Evolutionary conservation across 2,888 invertebrate genomes (phyloP).

Genomic region (Ectemnius lituratus): DNA sequence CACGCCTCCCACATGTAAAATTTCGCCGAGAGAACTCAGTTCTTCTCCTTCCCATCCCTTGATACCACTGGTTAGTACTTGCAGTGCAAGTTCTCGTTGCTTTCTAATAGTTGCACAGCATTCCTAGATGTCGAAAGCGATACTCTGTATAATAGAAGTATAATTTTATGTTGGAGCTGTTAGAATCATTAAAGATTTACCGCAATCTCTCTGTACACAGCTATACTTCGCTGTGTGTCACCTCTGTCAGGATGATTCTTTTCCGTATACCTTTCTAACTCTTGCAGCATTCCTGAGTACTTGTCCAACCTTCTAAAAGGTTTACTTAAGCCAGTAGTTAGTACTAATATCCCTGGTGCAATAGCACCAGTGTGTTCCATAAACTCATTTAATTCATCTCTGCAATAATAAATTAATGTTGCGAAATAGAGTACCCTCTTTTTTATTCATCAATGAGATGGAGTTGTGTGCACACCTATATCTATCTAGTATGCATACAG

Average conservation of each 20-base stretch:
- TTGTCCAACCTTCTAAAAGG: constrained; percentile 97
- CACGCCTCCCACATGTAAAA: constrained; percentile 95
- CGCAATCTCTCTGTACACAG: constrained; percentile 96
- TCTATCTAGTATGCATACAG: constrained; percentile 95
- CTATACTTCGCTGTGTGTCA: constrained; percentile 96
- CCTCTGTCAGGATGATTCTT: constrained; percentile 97
- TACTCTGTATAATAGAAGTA: constrained; percentile 1
- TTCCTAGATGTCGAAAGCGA: constrained; percentile 80
- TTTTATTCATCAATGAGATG: too few species aligned
- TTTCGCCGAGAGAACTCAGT: constrained; percentile 87
- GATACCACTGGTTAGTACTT: constrained; percentile 96
- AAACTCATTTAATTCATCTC: constrained; percentile 90
- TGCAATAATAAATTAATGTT: constrained; percentile 67
- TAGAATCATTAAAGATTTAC: constrained; percentile 78
- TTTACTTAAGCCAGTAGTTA: constrained; percentile 95
- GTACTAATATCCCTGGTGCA: constrained; percentile 90
- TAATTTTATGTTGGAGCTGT: background rate
- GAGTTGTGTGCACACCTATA: constrained; percentile 83
- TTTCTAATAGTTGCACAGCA: constrained; percentile 91
- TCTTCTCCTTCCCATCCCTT: constrained; percentile 96
- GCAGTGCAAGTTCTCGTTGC: constrained; percentile 97
- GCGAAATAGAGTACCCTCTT: too few species aligned
- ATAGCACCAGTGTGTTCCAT: constrained; percentile 94
- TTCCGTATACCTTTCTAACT: constrained; percentile 96
- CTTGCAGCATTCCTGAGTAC: constrained; percentile 96